Percentiles rank a stretch among this genome's conserved stretches.
phyloP scores from a whole-genome alignment of 1,140 invertebrate genomes.

The Sitophilus oryzae region DNA sequence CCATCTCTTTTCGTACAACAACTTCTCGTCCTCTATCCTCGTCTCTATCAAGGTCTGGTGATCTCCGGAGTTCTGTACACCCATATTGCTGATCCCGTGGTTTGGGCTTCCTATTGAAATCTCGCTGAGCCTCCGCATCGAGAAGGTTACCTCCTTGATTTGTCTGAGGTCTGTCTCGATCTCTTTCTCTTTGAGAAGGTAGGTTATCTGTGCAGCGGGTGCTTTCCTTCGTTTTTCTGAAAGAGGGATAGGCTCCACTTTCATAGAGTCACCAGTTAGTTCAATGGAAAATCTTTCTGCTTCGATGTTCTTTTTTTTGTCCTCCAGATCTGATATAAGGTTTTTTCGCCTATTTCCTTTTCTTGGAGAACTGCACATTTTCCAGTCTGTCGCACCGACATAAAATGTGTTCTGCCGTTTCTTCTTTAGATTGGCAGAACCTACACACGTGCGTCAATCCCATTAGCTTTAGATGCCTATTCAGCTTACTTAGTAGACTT shows the following conservation, averaged over 20 bases:
- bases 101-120: slow-evolving; percentile 26
- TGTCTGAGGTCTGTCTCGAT: slow-evolving; percentile 81
- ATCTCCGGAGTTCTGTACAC: not conserved
- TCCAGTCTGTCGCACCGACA: too few species aligned
- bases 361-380: too few species aligned
- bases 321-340: slow-evolving; percentile 85
- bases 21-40: slow-evolving; percentile 88
- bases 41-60: slow-evolving; percentile 57
- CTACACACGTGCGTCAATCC: too few species aligned
- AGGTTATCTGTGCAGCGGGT: slow-evolving; percentile 76
- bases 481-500: too few species aligned
- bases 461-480: too few species aligned
- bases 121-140: slow-evolving; percentile 46
- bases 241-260: slow-evolving; percentile 84
- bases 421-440: too few species aligned
- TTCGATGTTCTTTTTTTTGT: slow-evolving; percentile 85
- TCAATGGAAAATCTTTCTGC: slow-evolving; percentile 76
- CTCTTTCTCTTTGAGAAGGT: slow-evolving; percentile 81
- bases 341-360: too few species aligned
- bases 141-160: slow-evolving; percentile 62
- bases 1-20: slow-evolving; percentile 91
- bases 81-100: slow-evolving; percentile 8
- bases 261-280: slow-evolving; percentile 79
- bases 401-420: too few species aligned
- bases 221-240: slow-evolving; percentile 78